These are phyloP conservation scores for Conops quadrifasciatus DNA, from an alignment of 2,888 invertebrate species.

Conservation along the genomic window DNA sequence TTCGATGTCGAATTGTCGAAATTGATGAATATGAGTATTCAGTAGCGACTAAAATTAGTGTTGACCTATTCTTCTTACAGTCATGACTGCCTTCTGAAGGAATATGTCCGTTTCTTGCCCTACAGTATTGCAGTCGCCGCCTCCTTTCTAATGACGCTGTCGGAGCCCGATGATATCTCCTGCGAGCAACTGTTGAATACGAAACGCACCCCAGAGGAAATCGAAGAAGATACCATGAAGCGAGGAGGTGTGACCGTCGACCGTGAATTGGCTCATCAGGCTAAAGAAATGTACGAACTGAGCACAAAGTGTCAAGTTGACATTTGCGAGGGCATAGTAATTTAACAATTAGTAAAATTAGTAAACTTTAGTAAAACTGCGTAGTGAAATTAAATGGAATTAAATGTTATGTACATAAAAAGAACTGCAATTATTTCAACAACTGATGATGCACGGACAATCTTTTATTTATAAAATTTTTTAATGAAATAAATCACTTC, in stretches of 20 bases:
- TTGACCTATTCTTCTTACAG: constrained; percentile 42
- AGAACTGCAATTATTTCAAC: no score
- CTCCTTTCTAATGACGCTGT: constrained; percentile 53
- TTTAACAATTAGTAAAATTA: no score
- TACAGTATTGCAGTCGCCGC: constrained; percentile 50
- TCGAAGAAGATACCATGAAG: constrained; percentile 40
- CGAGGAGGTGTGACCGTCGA: constrained; percentile 58
- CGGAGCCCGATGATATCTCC: constrained; percentile 46
- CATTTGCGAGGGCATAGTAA: constrained; percentile 49
- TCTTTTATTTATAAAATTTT: no score
- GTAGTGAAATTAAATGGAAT: no score
- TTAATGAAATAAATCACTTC: no score
- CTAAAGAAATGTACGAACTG: constrained; percentile 56
- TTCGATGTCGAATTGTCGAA: no score
- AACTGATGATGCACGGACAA: no score
- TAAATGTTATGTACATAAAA: no score
- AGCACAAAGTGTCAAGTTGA: constrained; percentile 48
- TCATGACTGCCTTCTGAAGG: constrained; percentile 52
- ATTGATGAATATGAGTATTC: no score
- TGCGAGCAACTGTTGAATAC: constrained; percentile 46
- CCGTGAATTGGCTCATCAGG: constrained; percentile 56
- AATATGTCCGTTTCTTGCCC: constrained; percentile 57
- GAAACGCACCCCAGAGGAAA: constrained; percentile 39
- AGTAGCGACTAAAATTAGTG: no score
- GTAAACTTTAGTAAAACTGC: no score